Conservation (phyloP, 2,113 vertebrate genomes). For the Anser cygnoides region DNA sequence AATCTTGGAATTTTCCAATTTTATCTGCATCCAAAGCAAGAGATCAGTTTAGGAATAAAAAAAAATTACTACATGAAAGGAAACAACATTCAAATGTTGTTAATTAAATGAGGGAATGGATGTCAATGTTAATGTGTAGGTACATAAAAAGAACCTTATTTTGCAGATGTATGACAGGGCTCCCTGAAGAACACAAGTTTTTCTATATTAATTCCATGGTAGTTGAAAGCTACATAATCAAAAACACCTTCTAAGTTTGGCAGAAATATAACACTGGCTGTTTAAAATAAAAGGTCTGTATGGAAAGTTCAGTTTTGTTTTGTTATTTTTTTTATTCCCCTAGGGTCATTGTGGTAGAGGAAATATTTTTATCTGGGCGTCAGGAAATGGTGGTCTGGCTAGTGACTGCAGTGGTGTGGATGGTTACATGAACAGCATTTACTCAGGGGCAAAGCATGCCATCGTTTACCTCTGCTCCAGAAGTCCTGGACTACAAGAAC, state of each 20-base stretch:
- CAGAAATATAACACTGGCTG: conserved; percentile 48
- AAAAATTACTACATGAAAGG: conserved; percentile 49
- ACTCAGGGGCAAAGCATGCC: conserved; percentile 13
- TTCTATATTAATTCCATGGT: conserved; percentile 62
- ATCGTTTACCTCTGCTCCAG: not conserved
- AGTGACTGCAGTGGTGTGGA: conserved; percentile 17
- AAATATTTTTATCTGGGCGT: conserved; percentile 81
- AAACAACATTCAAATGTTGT: conserved; percentile 39
- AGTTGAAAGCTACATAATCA: conserved; percentile 68
- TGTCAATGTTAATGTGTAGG: conserved; percentile 58
- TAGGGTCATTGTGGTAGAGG: conserved; percentile 71
- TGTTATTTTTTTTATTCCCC: conserved; percentile 72
- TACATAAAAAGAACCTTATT: conserved; percentile 64
- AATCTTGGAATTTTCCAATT: conserved; percentile 33
- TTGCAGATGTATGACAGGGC: conserved; percentile 39
- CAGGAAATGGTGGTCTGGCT: conserved; percentile 79
- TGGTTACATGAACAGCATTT: conserved; percentile 63
- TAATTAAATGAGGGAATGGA: conserved; percentile 60
- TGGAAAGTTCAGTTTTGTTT: conserved; percentile 70
- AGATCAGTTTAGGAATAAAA: conserved; percentile 12
- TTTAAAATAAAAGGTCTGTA: conserved; percentile 73
- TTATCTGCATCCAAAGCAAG: conserved; percentile 21
- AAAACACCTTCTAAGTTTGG: conserved; percentile 64
- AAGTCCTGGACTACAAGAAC: not conserved
- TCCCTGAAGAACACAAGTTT: conserved; percentile 58